Base-by-base conservation (phyloP, 2,888 invertebrate genomes). In the Drosophila austrosaltans region DNA sequence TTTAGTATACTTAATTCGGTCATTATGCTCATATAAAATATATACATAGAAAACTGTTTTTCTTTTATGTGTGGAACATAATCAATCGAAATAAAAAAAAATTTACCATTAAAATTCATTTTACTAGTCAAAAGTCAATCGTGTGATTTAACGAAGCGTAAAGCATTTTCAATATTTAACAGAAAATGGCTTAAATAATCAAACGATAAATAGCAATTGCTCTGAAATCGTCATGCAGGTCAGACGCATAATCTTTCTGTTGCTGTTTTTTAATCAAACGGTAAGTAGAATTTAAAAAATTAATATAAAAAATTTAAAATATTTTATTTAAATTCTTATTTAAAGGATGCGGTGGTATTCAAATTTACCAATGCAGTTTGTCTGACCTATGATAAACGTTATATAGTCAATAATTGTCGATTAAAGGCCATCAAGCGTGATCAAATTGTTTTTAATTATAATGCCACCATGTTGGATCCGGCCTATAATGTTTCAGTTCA, bases 351-450 rank as follows among this genome's bases (percentile, higher is more conserved):
- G 1, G 16, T 58, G 2, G 5, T 56, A 1, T 74, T 72, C 3
- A 78, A 75, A 1, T 54, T 77, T 20, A 66, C 77, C 3, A 79
- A 79, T 53, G 53, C 30, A 0, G 40, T 69, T 0, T 79, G 77
- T 20, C 28, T 65, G 7, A 63, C 58, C 16, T 65, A 62, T 10
- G 75, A 79, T 6, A 28, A 73, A 30, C 63, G 70, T 0, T 75
- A 72, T 7, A 8, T 25, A 1, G 10, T 79, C 7, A 16, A 73
- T 2, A 6, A 36, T 2, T 77, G 78, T 42, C 75, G 76, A 1
- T 2, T 75, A n/a, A 65, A 60, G 22, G 76, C 76, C 1, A 48
- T 78, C 0, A 69, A 44, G 12, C 78, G 78, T 0, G 67, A 78
- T 57, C 42, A 22, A 16, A 66, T 53, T 2, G 28, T 54, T 4